A percentile compares a stretch with the other conserved stretches of the same genome.
These are phyloP conservation scores for Bellardia bayeri DNA, from an alignment of 2,888 invertebrate genomes.

Conservation along the genomic window DNA sequence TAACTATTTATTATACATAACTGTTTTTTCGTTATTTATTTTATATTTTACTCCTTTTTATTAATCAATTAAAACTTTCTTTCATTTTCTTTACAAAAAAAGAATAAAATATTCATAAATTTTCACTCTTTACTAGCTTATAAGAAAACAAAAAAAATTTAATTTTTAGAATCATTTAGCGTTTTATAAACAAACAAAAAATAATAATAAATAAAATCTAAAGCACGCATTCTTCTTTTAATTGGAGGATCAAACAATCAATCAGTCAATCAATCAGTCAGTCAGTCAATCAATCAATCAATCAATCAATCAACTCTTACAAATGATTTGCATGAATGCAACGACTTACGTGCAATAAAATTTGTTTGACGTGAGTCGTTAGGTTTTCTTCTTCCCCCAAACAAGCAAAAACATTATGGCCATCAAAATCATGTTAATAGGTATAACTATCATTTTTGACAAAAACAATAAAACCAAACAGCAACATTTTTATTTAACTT, in stretches of 20 bases:
- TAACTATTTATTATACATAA: neutral
- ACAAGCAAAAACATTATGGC: conserved; percentile 48
- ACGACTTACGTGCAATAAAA: conserved; percentile 41
- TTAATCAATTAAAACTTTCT: neutral
- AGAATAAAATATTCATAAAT: conserved; percentile 2
- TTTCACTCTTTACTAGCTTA: neutral
- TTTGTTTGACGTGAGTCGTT: conserved; percentile 51
- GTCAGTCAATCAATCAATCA: conserved; percentile 39
- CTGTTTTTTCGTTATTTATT: neutral
- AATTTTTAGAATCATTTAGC: neutral
- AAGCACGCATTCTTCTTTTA: conserved; percentile 70
- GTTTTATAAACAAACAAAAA: conserved; percentile 5
- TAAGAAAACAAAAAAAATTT: neutral
- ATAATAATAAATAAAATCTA: conserved; percentile 71
- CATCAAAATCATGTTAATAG: conserved; percentile 68
- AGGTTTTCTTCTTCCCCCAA: conserved; percentile 28
- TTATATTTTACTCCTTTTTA: conserved; percentile 3
- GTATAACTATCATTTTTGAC: conserved; percentile 53
- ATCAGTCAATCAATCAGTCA: conserved; percentile 41
- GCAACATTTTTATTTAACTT: conserved; percentile 33
- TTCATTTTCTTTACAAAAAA: conserved; percentile 1
- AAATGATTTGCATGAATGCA: conserved; percentile 61
- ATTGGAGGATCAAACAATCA: conserved; percentile 61
- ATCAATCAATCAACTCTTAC: conserved; percentile 43
- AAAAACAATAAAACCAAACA: conserved; percentile 38